These are phyloP conservation scores for Eriosoma lanigerum DNA, from an alignment of 1,140 invertebrate genomes.

Conservation along the genomic window DNA sequence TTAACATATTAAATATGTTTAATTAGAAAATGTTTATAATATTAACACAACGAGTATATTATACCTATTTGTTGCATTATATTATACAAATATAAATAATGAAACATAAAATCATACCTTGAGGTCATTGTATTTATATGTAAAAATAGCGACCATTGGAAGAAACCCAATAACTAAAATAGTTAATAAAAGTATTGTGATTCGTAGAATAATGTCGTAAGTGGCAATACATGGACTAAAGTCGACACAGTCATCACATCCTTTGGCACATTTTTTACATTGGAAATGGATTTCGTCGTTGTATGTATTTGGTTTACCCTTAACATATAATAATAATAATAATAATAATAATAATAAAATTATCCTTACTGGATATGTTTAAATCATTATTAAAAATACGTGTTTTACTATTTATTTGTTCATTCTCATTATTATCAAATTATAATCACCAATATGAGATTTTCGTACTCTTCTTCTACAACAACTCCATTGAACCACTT, in stretches of 20 bases:
- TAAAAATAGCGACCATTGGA: constrained; percentile 83
- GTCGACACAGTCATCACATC: constrained; percentile 85
- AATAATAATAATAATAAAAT: not conserved
- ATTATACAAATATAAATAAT: no score
- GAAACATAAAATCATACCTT: constrained; percentile 70
- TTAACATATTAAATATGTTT: no score
- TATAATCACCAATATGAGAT: constrained; percentile 77
- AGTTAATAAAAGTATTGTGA: constrained; percentile 78
- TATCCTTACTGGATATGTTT: no score
- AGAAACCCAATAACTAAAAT: constrained; percentile 84
- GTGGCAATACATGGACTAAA: constrained; percentile 85
- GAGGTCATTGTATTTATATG: constrained; percentile 88
- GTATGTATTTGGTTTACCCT: constrained; percentile 72
- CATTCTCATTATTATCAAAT: no score
- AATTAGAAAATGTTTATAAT: no score
- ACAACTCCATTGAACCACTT: constrained; percentile 88
- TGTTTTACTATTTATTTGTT: no score
- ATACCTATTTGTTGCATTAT: no score
- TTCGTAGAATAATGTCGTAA: constrained; percentile 87
- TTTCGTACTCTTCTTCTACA: constrained; percentile 91
- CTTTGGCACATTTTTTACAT: constrained; percentile 85
- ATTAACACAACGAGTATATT: no score
- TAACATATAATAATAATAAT: not conserved
- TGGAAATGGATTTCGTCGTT: constrained; percentile 72
- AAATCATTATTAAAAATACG: no score